Evolutionary conservation across 2,888 invertebrate genomes (phyloP), one percentile per base, ranked within the genome.

Genomic region (Drosophila seclusa): DNA sequence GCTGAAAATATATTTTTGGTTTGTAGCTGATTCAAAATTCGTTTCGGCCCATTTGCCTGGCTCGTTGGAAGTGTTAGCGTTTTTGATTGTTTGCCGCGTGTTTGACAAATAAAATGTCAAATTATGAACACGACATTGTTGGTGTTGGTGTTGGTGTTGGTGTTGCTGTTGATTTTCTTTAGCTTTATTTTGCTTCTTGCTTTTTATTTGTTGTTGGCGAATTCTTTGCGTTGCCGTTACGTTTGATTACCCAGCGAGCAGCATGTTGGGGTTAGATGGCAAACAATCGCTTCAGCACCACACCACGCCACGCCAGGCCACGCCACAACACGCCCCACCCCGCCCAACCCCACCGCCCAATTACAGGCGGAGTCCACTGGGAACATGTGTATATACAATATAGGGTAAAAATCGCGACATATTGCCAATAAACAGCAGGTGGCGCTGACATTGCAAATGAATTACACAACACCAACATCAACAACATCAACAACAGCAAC

Each of bases 371-470:
- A 62, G 67, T 67, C 71, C 78, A 62, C 32, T 53, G 78, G 78
- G 74, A 74, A 81, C 68, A 78, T 74, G 67, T 76, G 66, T 48
- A 24, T 24, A 34, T 21, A 16, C 10, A 52, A n/a, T 38, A n/a
- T 16, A 54, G 67, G 77, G 68, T 50, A 53, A 77, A 82, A 86
- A 79, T 81, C 77, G 82, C 84, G 84, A 89, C 89, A 89, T 80
- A 82, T 85, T 85, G 85, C 71, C 87, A 89, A 85, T 84, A 85
- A 89, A 85, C 85, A 84, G 85, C 85, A 85, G 85, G 89, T 85
- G 85, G 89, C 83, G 70, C 70, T 77, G 82, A 77, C 84, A 75
- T 73, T 70, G 71, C 70, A 69, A 78, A 73, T 76, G 73, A 83
- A 74, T 57, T 65, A 57, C 68, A 74, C 53, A 53, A 66, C 54